phyloP scores from a whole-genome alignment of 1,140 invertebrate species.

The Eulimnadia texana region DNA sequence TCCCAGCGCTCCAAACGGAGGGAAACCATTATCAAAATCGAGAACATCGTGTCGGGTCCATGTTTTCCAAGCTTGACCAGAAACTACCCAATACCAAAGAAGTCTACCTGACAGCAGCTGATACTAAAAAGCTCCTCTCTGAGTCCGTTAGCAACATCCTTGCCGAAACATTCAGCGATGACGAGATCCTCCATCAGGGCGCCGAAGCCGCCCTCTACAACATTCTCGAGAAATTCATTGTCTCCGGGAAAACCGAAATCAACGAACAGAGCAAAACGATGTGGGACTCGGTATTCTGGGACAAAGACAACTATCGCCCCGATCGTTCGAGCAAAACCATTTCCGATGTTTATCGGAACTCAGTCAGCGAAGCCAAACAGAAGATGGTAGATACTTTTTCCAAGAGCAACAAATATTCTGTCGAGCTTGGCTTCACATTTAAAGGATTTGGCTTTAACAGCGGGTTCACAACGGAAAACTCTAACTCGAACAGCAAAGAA shows the following conservation, averaged over 20 bases:
- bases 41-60: not conserved
- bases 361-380: not conserved
- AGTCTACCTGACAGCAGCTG: not conserved
- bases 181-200: not conserved
- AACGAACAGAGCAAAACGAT: not conserved
- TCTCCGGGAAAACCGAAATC: not conserved
- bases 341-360: not conserved
- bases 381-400: not conserved
- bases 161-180: not conserved
- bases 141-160: not conserved
- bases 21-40: not conserved
- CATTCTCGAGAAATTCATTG: not conserved
- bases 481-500: not conserved
- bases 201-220: not conserved
- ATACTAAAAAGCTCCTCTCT: not conserved
- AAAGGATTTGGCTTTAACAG: not conserved
- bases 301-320: not conserved
- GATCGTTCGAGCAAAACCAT: not conserved
- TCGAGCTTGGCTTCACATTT: not conserved
- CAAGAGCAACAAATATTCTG: not conserved
- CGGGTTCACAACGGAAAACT: not conserved
- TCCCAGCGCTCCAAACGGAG: not conserved
- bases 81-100: not conserved
- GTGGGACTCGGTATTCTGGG: not conserved
- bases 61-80: not conserved